These are phyloP conservation scores for Hypsopygia costalis DNA, from an alignment of 2,888 invertebrate species.

Conservation along the genomic window DNA sequence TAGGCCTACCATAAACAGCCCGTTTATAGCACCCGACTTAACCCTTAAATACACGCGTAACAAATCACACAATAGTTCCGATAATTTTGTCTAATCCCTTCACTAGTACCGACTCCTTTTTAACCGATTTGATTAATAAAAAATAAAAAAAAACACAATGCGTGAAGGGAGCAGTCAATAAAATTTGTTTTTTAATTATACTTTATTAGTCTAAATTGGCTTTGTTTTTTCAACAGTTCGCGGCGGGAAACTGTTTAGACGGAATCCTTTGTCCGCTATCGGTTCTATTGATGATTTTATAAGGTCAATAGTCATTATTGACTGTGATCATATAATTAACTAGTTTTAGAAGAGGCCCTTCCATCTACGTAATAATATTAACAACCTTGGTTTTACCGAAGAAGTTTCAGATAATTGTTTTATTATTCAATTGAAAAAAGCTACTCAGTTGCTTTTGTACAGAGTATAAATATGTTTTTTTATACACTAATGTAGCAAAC, in stretches of 20 bases:
- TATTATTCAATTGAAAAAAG: background rate
- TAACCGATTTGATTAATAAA: conserved; percentile 70
- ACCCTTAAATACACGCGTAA: conserved; percentile 47
- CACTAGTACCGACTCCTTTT: conserved; percentile 50
- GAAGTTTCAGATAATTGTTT: conserved; percentile 5
- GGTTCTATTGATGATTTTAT: conserved; percentile 76
- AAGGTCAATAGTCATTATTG: conserved; percentile 76
- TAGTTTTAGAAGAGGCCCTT: conserved; percentile 51
- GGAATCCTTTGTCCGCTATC: conserved; percentile 59
- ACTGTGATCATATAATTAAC: conserved; percentile 71
- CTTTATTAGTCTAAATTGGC: conserved; percentile 71
- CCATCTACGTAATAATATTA: conserved; percentile 8
- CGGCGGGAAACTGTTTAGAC: conserved; percentile 44
- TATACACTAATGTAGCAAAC: no score
- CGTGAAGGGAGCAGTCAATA: conserved; percentile 65
- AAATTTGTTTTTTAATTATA: conserved; percentile 73
- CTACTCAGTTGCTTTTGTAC: background rate
- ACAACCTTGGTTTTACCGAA: conserved; percentile 11
- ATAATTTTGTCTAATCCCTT: conserved; percentile 48
- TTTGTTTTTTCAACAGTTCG: conserved; percentile 63
- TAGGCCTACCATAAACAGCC: conserved; percentile 39
- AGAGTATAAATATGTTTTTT: no score
- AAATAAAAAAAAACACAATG: conserved; percentile 52
- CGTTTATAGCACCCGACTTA: conserved; percentile 57
- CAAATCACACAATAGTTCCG: conserved; percentile 58